Evolutionary conservation across 1,140 invertebrate species (phyloP), one percentile per base, ranked within the genome.

Genomic region (Achroia grisella): DNA sequence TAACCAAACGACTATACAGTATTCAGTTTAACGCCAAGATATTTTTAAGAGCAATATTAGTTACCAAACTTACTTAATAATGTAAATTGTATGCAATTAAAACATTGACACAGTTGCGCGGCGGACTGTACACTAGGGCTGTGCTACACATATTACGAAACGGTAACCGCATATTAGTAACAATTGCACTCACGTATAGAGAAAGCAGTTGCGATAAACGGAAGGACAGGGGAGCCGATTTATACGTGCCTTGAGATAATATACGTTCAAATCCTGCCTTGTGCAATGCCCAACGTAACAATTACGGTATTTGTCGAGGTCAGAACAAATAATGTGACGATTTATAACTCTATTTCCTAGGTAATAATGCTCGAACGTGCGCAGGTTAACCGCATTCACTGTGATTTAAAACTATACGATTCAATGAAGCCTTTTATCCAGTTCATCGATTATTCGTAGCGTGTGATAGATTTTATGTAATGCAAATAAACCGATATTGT

Each of bases 141-240:
- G 50, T 42, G 31, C 23, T 50, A 44, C 44, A 44, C 32, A 45
- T 46, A 32, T 15, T 35, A 44, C 44, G 39, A 23, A 23, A 23
- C 17, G 17, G 17, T 23, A 23, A 23, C 2, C 17, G 6, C 17
- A 23, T 23, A 23, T 23, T 23, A 23, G 17, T 66, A 50, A 34
- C 11, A 13, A 74, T 69, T 68, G 59, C 68, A 62, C 44, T 58
- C 75, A 71, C 70, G 72, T 70, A 44, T 39, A 62, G 57, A 69
- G 71, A 79, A 74, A 75, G 70, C 54, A 37, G 50, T 51, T 46
- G 44, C 51, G 52, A 52, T 67, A 67, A 65, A 75, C 65, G 72
- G 68, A 75, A 66, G 72, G 68, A 72, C 68, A 56, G 39, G 52
- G 44, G 31, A 48, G 61, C 50, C 44, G 48, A 65, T 64, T 52